These are phyloP conservation scores for Brachylomia viminalis DNA, from an alignment of 2,888 invertebrate genomes.

Conservation along the genomic window DNA sequence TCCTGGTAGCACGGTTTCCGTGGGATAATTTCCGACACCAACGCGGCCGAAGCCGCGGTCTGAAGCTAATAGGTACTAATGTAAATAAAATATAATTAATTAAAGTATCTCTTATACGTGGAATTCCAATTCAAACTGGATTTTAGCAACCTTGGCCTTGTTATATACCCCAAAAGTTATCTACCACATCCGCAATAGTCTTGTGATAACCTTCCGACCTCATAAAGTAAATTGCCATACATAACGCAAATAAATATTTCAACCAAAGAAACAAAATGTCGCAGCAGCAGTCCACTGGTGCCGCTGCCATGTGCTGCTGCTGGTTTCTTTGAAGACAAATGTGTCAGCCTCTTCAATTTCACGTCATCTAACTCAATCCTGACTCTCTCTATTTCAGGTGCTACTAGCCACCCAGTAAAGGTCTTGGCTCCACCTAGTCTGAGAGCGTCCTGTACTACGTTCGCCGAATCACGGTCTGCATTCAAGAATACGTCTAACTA, in stretches of 20 bases:
- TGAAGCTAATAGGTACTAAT: too few species aligned
- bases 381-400: conserved; percentile 11
- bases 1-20: too few species aligned
- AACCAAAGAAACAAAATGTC: background rate
- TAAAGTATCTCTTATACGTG: conserved; percentile 6
- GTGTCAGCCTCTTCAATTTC: background rate
- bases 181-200: conserved; percentile 26
- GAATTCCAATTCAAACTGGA: background rate
- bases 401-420: background rate
- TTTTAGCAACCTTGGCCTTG: conserved; percentile 16
- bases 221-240: background rate
- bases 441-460: background rate
- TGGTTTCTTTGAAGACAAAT: too few species aligned
- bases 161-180: conserved; percentile 32
- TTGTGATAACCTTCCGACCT: conserved; percentile 30
- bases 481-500: background rate
- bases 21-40: too few species aligned
- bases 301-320: too few species aligned
- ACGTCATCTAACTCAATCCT: background rate
- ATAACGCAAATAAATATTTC: background rate
- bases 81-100: conserved; percentile 5
- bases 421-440: background rate
- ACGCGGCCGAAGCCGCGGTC: too few species aligned
- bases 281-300: too few species aligned
- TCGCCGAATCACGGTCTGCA: background rate